Evolutionary conservation across 1,140 invertebrate species (phyloP), one percentile per base, ranked within the genome.

Genomic region (Epicauta chinensis): DNA sequence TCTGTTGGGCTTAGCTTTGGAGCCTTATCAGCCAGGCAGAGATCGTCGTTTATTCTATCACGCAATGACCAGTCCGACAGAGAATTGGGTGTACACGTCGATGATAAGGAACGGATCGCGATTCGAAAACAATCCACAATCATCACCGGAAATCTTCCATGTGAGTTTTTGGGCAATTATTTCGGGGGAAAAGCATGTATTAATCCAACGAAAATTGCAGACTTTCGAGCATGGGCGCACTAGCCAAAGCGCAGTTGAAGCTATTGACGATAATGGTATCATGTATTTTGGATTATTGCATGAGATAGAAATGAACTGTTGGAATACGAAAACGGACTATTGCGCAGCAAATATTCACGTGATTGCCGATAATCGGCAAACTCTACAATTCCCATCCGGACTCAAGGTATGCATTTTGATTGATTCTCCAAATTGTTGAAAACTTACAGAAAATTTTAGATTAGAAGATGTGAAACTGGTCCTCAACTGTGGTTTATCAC

Each of bases 1-100:
- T 1, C 65, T 88, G 16, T 68, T 89, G 4, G 83, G 83, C 0
- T 65, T 89, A 58, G 78, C 83, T 0, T 56, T 90, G 6, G 76
- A 81, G 1, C 81, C 81, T 0, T 66, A 73, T 5, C 60, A 54
- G 1, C 58, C 56, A 0, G 65, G 73, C 3, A 58, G 63, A 0
- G 82, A 85, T 15, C 77, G 82, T 11, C 77, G 71, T 43, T 71
- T 91, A 0, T 89, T 81, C 65, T 91, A 87, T 72, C 87, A 89
- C 65, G 76, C 84, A 0, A 69, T 91, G 51, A 83, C 86, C 1
- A 83, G 84, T 40, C 75, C 72, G 2, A 79, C 78, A 1, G 87
- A 89, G 69, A 81, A 81, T 45, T 78, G 77, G 37, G 83, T 89
- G 0, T 72, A 74, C 0, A 80, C 86, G 0, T 78, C 74, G 2